phyloP scores from a whole-genome alignment of 2,797 vertebrate genomes.

The Hippopotamyrus pictus region DNA sequence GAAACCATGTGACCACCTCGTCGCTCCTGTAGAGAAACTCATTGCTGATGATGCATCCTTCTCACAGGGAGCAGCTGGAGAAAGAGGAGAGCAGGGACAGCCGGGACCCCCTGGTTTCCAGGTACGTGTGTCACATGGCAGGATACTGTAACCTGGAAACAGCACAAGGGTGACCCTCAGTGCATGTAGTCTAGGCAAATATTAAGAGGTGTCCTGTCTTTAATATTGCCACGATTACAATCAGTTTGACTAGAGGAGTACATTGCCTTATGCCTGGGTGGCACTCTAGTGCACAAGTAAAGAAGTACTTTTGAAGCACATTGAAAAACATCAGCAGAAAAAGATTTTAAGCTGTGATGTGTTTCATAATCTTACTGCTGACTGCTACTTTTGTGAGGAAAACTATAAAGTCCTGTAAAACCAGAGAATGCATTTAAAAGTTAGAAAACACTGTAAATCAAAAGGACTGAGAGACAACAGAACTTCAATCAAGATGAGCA shows the following conservation, averaged over 20 bases:
- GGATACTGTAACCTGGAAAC: background rate
- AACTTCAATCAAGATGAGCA: background rate
- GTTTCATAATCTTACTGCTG: background rate
- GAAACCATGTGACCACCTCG: background rate
- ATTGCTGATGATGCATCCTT: background rate
- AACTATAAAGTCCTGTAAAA: background rate
- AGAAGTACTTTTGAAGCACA: background rate
- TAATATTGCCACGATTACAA: background rate
- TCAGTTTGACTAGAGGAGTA: background rate
- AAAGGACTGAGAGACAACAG: background rate
- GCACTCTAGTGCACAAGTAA: background rate
- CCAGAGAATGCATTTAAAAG: background rate
- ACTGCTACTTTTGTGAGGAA: background rate
- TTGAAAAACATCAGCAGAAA: background rate
- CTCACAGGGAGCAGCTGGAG: constrained; percentile 80
- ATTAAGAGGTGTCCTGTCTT: background rate
- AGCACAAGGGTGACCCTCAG: background rate
- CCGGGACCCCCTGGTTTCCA: constrained; percentile 90
- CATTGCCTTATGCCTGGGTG: background rate
- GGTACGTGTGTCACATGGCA: constrained; percentile 43
- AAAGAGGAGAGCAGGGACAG: constrained; percentile 92
- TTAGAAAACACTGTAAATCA: background rate
- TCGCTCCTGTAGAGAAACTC: background rate
- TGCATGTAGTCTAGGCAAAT: background rate
- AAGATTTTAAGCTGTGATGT: background rate